Base-by-base conservation (phyloP, 2,113 vertebrate genomes). In the Plotosus lineatus region DNA sequence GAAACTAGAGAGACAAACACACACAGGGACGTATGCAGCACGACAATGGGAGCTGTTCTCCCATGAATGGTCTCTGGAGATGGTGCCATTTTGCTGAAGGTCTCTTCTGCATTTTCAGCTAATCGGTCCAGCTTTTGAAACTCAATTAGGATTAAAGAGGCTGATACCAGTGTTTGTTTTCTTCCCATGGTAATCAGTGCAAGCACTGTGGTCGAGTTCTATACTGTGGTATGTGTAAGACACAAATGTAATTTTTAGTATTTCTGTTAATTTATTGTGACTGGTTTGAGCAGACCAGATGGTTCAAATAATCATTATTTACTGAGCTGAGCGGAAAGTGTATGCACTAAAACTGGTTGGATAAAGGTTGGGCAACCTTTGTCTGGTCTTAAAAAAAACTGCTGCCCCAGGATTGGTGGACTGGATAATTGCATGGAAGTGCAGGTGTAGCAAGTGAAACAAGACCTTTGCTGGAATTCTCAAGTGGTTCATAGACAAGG, bases 81-180 rank as follows among this genome's bases (percentile, higher is more conserved):
- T 81, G 69, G 76, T 80, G 60, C 58, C 55, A 26, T 51, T 75
- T 69, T 69, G 75, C 60, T 56, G 28, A 71, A n/a, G 55, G 6
- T 50, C 58, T 36, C 60, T 60, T 46, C n/a, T 50, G 51, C 61
- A 21, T 53, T 50, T 46, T 58, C 40, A 14, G 50, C 80, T 83
- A 85, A 83, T 80, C 88, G 85, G 86, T 84, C 63, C 66, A 60
- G 81, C 86, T 85, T 88, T 79, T 78, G 71, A 78, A 78, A 71
- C 66, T 36, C 78, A 77, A 84, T 86, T 84, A 84, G 77, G 79
- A 80, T 79, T 82, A 84, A 80, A 56, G 63, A 79, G 56, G 55
- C 56, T 63, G 42, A 61, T 33, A 33, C 19, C 36, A 26, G n/a
- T 28, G 3, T 8, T 21, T 21, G 53, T 21, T 26, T 40, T 21